Conservation (phyloP, 2,888 invertebrate species). For the Drosophila gaucha region DNA sequence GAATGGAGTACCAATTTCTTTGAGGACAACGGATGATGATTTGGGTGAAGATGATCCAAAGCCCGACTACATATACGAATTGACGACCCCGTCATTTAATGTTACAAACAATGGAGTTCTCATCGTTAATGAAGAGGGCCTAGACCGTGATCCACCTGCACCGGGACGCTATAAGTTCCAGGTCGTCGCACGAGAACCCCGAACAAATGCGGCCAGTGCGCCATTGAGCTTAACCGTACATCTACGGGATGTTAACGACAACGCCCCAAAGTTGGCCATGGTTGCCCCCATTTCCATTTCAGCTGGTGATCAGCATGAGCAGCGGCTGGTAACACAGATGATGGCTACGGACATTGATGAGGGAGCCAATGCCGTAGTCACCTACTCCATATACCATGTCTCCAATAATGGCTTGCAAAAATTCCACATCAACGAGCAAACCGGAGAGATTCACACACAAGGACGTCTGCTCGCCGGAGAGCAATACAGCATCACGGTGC, state of each 20-base stretch:
- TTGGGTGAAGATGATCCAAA: constrained; percentile 92
- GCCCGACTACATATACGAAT: constrained; percentile 92
- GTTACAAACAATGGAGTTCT: constrained; percentile 90
- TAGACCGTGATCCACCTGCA: constrained; percentile 95
- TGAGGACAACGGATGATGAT: constrained; percentile 93
- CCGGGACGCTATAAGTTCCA: constrained; percentile 94
- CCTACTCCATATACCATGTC: constrained; percentile 94
- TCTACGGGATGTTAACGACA: constrained; percentile 93
- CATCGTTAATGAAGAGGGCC: constrained; percentile 92
- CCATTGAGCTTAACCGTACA: constrained; percentile 92
- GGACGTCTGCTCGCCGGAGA: constrained; percentile 93
- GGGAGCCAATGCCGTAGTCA: constrained; percentile 92
- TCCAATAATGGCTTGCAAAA: constrained; percentile 95
- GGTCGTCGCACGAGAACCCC: constrained; percentile 93
- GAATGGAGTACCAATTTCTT: constrained; percentile 88
- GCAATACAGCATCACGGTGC: constrained; percentile 94
- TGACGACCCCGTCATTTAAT: constrained; percentile 93
- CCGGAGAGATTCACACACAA: constrained; percentile 91
- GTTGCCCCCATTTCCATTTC: constrained; percentile 92
- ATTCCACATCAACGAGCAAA: constrained; percentile 92
- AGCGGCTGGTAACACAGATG: constrained; percentile 89
- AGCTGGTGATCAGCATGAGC: constrained; percentile 88
- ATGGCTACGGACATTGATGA: constrained; percentile 93
- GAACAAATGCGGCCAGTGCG: constrained; percentile 91
- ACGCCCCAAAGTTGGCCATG: constrained; percentile 92